Evolutionary conservation across 1,140 invertebrate genomes (phyloP).

Genomic region (Drosophila kikkawai): DNA sequence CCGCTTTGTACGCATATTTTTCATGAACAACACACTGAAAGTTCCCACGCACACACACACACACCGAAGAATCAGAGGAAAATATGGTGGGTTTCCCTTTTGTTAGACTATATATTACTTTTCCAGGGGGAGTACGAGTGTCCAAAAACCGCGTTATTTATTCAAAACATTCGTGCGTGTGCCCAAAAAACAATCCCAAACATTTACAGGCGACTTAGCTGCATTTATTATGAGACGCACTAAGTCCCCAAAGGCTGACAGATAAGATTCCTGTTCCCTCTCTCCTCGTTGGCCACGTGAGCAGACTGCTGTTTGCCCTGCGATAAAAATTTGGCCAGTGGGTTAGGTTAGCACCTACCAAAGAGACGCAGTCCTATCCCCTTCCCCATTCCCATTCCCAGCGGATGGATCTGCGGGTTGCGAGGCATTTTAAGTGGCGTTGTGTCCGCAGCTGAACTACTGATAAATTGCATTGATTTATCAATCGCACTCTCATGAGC

Average conservation of each 20-base stretch:
- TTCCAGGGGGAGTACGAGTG: slow-evolving; percentile 12
- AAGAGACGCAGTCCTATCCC: background rate
- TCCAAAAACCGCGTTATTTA: slow-evolving; percentile 63
- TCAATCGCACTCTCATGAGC: slow-evolving; percentile 50
- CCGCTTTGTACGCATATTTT: slow-evolving; percentile 45
- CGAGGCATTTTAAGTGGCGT: slow-evolving; percentile 72
- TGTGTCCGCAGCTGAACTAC: slow-evolving; percentile 50
- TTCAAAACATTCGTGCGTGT: slow-evolving; percentile 57
- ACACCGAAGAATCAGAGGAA: background rate
- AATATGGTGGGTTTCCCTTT: background rate
- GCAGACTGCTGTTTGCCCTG: slow-evolving; percentile 60
- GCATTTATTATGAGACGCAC: slow-evolving; percentile 74
- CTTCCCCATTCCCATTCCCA: background rate
- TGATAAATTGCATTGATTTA: slow-evolving; percentile 83
- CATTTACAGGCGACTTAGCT: slow-evolving; percentile 62
- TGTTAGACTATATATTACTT: background rate
- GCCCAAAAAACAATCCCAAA: slow-evolving; percentile 35
- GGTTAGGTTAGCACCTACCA: slow-evolving; percentile 14
- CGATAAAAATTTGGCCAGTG: slow-evolving; percentile 57
- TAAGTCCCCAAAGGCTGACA: slow-evolving; percentile 61
- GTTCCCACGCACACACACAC: slow-evolving; percentile 23
- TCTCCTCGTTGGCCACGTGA: background rate
- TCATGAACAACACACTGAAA: slow-evolving; percentile 20
- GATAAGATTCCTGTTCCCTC: slow-evolving; percentile 58
- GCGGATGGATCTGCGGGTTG: slow-evolving; percentile 21